Evolutionary conservation across 2,113 vertebrate genomes (phyloP).

Genomic region (Chloropsis hardwickii): DNA sequence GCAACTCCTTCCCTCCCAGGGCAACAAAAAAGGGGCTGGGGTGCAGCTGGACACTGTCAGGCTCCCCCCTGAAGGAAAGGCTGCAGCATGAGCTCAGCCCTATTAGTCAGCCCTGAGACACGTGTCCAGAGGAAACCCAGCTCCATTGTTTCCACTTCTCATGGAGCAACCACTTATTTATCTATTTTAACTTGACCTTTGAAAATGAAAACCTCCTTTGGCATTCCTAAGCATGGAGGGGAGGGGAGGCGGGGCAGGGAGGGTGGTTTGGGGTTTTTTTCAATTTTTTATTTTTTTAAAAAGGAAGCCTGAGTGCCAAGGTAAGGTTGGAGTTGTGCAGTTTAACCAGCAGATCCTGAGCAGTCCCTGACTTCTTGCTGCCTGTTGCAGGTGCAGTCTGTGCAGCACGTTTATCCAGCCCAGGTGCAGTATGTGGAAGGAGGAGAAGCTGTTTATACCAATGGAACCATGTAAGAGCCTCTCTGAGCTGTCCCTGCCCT

Average conservation of each 20-base stretch:
- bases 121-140: constrained; percentile 11
- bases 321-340: neutral
- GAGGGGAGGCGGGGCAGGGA: fast-evolving
- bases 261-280: neutral
- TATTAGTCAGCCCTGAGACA: neutral
- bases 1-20: neutral
- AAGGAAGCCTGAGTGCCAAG: neutral
- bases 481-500: neutral
- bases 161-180: neutral
- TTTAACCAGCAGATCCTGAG: neutral
- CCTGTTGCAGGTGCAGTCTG: constrained; percentile 83
- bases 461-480: constrained; percentile 89
- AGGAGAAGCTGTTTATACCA: constrained; percentile 89
- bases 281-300: neutral
- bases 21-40: neutral
- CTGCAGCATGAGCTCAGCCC: constrained; percentile 8
- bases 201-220: neutral
- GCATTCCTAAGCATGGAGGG: neutral
- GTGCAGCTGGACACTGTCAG: neutral
- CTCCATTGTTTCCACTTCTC: constrained; percentile 35
- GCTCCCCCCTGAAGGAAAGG: neutral
- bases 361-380: neutral
- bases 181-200: constrained; percentile 22
- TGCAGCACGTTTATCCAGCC: constrained; percentile 89
- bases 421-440: constrained; percentile 97